These are phyloP conservation scores for Conus canariensis DNA, from an alignment of 2,888 invertebrate genomes.

Conservation along the genomic window DNA sequence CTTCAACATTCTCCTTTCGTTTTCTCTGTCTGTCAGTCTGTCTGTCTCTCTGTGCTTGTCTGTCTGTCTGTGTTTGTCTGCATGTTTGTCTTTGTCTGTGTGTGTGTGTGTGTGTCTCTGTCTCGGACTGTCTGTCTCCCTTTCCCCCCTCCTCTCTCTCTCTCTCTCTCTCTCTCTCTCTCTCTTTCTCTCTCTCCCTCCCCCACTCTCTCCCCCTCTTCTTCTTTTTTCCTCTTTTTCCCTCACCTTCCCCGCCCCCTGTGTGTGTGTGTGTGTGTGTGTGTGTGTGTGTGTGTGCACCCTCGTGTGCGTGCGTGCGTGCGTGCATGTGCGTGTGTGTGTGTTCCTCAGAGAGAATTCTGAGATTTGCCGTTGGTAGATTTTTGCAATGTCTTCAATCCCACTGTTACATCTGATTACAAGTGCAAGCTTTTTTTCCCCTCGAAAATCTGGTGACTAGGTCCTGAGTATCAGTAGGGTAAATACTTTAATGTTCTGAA, in stretches of 20 bases:
- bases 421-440: too few species aligned
- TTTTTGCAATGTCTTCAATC: too few species aligned
- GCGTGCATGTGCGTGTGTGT: too few species aligned
- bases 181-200: slow-evolving; percentile 35
- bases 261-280: slow-evolving; percentile 1
- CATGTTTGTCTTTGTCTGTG: background rate
- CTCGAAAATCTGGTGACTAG: too few species aligned
- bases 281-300: background rate
- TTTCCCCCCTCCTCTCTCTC: background rate
- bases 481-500: too few species aligned
- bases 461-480: too few species aligned
- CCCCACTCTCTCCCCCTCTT: slow-evolving; percentile 20
- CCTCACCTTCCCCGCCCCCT: background rate
- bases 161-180: slow-evolving; percentile 18
- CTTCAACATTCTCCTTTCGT: background rate
- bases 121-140: background rate
- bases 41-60: background rate
- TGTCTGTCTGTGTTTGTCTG: slow-evolving; percentile 7
- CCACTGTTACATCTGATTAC: too few species aligned
- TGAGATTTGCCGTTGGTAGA: too few species aligned
- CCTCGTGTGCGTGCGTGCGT: background rate
- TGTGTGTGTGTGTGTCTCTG: too few species aligned
- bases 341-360: too few species aligned
- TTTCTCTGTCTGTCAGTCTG: background rate
- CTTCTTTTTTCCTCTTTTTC: background rate